phyloP scores from a whole-genome alignment of 2,888 invertebrate species.

The Smittia sp. region DNA sequence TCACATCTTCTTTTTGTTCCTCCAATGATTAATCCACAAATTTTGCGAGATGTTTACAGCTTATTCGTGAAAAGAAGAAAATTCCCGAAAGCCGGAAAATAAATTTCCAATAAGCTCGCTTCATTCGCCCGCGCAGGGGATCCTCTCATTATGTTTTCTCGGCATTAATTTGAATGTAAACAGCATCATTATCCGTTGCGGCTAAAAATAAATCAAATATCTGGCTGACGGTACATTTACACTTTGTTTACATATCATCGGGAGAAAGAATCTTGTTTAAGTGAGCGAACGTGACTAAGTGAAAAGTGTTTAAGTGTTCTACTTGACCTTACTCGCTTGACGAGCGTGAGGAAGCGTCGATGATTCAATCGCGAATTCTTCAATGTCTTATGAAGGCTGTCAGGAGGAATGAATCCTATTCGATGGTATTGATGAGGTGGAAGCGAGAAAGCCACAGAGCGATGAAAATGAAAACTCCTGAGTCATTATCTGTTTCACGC shows the following conservation, averaged over 20 bases:
- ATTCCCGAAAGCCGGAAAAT: neutral
- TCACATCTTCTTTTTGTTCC: too few relatives aligned
- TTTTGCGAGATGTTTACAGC: too few relatives aligned
- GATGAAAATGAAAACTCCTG: slow-evolving; percentile 23
- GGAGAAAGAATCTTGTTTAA: too few relatives aligned
- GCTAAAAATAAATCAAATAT: slow-evolving; percentile 19
- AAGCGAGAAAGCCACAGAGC: neutral
- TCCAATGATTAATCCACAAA: too few relatives aligned
- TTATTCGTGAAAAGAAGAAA: too few relatives aligned
- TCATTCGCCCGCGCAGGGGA: neutral
- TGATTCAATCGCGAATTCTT: too few relatives aligned
- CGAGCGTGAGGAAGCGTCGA: too few relatives aligned
- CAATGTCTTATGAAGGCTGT: neutral
- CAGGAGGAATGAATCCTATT: neutral
- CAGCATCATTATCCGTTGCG: neutral
- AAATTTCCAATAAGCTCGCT: neutral
- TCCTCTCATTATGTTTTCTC: neutral
- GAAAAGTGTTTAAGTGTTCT: too few relatives aligned
- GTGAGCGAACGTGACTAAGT: too few relatives aligned
- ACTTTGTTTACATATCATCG: too few relatives aligned
- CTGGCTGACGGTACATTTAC: neutral
- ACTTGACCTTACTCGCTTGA: too few relatives aligned
- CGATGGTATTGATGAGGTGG: neutral
- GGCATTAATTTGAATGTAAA: slow-evolving; percentile 20
- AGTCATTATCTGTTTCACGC: slow-evolving; percentile 23